Conservation (phyloP, 2,888 invertebrate species). For the Mesoligia furuncula region DNA sequence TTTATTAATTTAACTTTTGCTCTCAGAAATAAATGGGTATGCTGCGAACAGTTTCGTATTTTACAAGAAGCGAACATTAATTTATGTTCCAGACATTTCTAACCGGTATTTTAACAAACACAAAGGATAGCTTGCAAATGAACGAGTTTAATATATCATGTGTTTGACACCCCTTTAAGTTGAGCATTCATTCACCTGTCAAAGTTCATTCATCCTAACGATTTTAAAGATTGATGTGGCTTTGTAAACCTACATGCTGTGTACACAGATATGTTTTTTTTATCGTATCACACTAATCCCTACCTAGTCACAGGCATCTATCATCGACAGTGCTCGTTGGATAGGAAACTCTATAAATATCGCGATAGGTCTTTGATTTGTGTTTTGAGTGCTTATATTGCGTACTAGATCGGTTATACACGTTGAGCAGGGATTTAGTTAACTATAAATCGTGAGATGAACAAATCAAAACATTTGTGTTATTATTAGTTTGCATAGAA, state of each 20-base stretch:
- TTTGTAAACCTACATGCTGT: conserved; percentile 41
- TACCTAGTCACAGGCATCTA: conserved; percentile 35
- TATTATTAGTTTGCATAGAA: conserved; percentile 45
- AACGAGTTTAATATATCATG: conserved; percentile 61
- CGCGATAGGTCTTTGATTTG: conserved; percentile 48
- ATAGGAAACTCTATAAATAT: conserved; percentile 50
- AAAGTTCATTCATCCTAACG: conserved; percentile 68
- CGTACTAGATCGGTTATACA: conserved; percentile 46
- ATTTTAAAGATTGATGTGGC: conserved; percentile 64
- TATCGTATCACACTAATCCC: conserved; percentile 34
- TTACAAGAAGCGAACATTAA: conserved; percentile 44
- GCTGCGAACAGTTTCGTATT: conserved; percentile 40
- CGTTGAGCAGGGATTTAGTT: conserved; percentile 49
- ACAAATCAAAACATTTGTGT: conserved; percentile 41
- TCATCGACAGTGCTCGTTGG: conserved; percentile 38
- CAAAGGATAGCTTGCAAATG: conserved; percentile 52
- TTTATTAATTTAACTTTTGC: conserved; percentile 57
- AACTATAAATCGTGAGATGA: conserved; percentile 45
- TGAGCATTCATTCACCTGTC: conserved; percentile 70
- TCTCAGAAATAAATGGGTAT: conserved; percentile 41
- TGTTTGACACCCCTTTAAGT: conserved; percentile 66
- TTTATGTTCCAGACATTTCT: conserved; percentile 43
- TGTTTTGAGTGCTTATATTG: conserved; percentile 50
- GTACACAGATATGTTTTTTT: conserved; percentile 30
- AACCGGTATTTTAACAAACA: conserved; percentile 58